These are phyloP conservation scores for Aegypius monachus DNA, from an alignment of 2,113 vertebrate species.

Conservation along the genomic window DNA sequence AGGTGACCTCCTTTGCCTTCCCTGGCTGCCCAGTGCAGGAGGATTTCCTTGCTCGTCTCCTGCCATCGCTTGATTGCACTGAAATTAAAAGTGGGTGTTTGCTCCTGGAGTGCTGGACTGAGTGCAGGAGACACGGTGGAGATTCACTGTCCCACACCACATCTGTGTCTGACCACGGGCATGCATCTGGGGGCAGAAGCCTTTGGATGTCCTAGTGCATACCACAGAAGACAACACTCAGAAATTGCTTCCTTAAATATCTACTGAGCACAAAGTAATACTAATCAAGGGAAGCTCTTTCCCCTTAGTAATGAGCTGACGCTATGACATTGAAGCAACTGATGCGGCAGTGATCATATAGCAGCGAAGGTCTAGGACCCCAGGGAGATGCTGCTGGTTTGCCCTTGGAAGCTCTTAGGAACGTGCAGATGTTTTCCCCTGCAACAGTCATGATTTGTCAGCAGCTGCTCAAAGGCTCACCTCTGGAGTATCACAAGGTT, in stretches of 20 bases:
- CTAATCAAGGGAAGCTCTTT: not conserved
- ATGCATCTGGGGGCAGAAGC: not conserved
- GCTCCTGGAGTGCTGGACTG: not conserved
- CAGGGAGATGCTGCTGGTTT: not conserved
- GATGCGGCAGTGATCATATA: not conserved
- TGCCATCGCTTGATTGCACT: not conserved
- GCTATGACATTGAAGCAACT: not conserved
- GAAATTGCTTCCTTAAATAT: conserved; percentile 6
- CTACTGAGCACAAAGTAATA: not conserved
- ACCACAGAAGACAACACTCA: not conserved
- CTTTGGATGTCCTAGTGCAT: not conserved
- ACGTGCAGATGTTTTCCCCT: not conserved
- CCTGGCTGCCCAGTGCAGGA: not conserved
- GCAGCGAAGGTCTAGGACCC: not conserved
- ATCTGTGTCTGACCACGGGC: not conserved
- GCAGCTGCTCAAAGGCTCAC: not conserved
- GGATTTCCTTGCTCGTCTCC: not conserved
- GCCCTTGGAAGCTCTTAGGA: not conserved
- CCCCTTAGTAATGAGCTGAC: not conserved
- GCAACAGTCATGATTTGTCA: not conserved
- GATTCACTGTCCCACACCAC: not conserved
- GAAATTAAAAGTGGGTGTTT: not conserved
- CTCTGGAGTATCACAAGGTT: fast-evolving
- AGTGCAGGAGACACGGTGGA: not conserved
- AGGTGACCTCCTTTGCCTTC: not conserved